Evolutionary conservation across 2,797 vertebrate genomes (phyloP), one percentile per base, ranked within the genome.

Genomic region (Enteromius afrohamiltoni): DNA sequence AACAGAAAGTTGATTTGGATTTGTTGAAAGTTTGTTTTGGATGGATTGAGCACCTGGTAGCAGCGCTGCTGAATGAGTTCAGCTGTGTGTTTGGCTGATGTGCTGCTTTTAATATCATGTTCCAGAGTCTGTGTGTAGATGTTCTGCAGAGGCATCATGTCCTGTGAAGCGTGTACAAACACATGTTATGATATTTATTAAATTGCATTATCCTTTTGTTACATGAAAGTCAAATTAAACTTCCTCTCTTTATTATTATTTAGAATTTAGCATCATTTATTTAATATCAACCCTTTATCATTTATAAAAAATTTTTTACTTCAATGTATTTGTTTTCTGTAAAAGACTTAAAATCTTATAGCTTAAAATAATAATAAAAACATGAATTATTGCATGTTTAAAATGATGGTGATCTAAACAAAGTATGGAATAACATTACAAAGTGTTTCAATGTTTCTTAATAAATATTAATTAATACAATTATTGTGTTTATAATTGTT

Each of bases 111-210:
- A 45, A 96, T 87, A 84, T 99, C 97, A 0, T 97, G 95, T 19
- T 99, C 96, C 85, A 99, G 89, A 1, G 96, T 94, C 93, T 96
- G 92, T 1, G 91, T 93, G 79, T 98, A 98, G 85, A 98, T 94
- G 16, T 89, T 92, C 80, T 95, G 96, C 2, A 99, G 90, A 0
- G 97, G 97, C 97, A 98, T 98, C 85, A 91, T 92, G 55, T 93
- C 93, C 97, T 99, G 89, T 3, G 82, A 5, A 83, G n/a, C 21
- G 8, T 68, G 75, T 8, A 60, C 69, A 47, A 11, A 51, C 9
- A 23, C 65, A 86, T 42, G 9, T 2, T 37, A 10, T 42, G 40
- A 42, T 42, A 42, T 69, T 73, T 11, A 19, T 11, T 37, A 42
- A 42, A 68, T n/a, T 8, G 19, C 9, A 29, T 34, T 80, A 10